These are phyloP conservation scores for Muscicapa striata DNA, from an alignment of 2,797 vertebrate species.

Conservation along the genomic window DNA sequence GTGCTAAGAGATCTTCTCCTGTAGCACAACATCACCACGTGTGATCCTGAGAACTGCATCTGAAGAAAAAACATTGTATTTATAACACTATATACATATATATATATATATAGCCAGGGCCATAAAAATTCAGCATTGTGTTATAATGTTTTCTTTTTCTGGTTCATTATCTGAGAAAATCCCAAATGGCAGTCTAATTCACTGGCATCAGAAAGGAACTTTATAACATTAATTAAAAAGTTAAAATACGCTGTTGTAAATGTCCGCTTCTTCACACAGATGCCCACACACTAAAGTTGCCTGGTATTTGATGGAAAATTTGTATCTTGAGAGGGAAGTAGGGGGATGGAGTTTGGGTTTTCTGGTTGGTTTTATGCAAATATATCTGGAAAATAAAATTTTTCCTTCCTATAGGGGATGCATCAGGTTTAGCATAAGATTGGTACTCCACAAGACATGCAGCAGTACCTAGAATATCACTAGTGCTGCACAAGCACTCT, in stretches of 20 bases:
- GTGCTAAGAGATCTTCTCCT: not conserved
- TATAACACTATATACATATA: too few relatives aligned
- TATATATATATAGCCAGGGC: not conserved
- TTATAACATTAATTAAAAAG: not conserved
- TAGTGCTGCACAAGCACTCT: not conserved
- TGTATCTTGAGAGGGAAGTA: not conserved
- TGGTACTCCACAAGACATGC: not conserved
- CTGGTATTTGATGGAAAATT: not conserved
- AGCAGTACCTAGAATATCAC: not conserved
- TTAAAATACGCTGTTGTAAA: not conserved
- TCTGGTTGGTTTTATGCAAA: fast-evolving
- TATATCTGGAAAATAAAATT: not conserved
- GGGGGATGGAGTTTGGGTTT: not conserved
- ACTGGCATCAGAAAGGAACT: not conserved
- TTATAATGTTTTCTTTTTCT: not conserved
- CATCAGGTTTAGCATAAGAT: not conserved
- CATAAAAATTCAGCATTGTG: not conserved
- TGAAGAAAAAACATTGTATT: not conserved
- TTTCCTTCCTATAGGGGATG: not conserved
- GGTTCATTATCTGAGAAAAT: not conserved
- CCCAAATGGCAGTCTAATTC: not conserved
- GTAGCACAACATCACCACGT: not conserved
- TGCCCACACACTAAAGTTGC: not conserved
- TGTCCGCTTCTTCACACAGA: not conserved
- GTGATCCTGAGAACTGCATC: not conserved